A percentile compares a stretch with the other conserved stretches of the same genome.
These are phyloP conservation scores for Marasmarcha lunaedactyla DNA, from an alignment of 2,888 invertebrate genomes.

Conservation along the genomic window DNA sequence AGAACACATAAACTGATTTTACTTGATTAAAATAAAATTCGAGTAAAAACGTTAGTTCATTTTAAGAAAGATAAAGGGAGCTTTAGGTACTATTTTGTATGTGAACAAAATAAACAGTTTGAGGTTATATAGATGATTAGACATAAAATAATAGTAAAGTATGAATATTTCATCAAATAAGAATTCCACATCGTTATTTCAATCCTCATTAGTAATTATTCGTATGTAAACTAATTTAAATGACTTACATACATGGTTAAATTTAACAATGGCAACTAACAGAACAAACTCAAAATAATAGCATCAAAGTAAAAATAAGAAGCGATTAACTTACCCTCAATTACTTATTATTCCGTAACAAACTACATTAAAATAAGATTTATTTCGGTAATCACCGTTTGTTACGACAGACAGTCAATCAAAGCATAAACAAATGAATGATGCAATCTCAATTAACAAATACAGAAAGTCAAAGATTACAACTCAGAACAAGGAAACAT, in stretches of 20 bases:
- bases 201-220: slow-evolving; percentile 9
- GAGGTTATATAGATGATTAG: slow-evolving; percentile 10
- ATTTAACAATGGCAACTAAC: slow-evolving; percentile 6
- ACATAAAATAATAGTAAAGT: slow-evolving; percentile 7
- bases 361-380: no score
- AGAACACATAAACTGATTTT: neutral
- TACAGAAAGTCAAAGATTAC: no score
- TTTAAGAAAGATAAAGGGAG: slow-evolving; percentile 9
- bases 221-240: slow-evolving; percentile 5
- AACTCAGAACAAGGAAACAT: no score
- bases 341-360: slow-evolving; percentile 3
- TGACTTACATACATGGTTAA: slow-evolving; percentile 4
- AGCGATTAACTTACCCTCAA: slow-evolving; percentile 14
- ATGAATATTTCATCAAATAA: slow-evolving; percentile 8
- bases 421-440: no score
- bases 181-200: slow-evolving; percentile 9
- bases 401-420: no score
- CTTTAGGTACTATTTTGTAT: slow-evolving; percentile 8
- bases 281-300: slow-evolving; percentile 16
- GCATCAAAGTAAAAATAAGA: slow-evolving; percentile 14
- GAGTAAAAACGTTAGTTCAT: slow-evolving; percentile 10
- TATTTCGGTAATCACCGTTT: no score
- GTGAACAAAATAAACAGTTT: slow-evolving; percentile 13
- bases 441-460: no score
- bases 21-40: slow-evolving; percentile 10